These are phyloP conservation scores for Serinus canaria DNA, from an alignment of 2,113 vertebrate genomes.

Conservation along the genomic window DNA sequence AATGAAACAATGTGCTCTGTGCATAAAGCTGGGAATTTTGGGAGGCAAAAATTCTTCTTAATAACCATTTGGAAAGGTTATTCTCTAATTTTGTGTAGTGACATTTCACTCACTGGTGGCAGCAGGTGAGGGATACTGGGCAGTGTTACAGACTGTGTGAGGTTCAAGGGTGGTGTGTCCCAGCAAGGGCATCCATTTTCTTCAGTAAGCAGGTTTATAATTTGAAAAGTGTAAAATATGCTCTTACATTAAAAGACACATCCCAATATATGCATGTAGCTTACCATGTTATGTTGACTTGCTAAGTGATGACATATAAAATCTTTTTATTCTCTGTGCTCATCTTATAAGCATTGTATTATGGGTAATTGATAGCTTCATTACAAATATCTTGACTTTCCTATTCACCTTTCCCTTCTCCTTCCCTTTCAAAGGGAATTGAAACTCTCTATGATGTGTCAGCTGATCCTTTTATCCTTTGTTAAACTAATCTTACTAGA, in stretches of 20 bases:
- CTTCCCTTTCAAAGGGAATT: neutral
- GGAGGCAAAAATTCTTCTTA: neutral
- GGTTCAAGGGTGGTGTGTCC: neutral
- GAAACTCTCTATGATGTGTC: neutral
- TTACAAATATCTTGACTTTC: neutral
- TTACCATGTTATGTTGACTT: neutral
- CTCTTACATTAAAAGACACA: neutral
- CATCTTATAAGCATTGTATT: neutral
- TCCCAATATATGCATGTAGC: no score
- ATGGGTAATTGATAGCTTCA: neutral
- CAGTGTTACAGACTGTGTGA: fast-evolving
- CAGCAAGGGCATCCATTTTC: neutral
- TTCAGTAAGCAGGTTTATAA: neutral
- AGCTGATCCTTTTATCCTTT: neutral
- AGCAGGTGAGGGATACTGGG: neutral
- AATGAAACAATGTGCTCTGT: neutral
- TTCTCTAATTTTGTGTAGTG: neutral
- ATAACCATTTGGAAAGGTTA: fast-evolving
- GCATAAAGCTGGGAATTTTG: neutral
- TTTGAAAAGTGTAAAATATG: neutral
- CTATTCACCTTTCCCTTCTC: neutral
- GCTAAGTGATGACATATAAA: neutral
- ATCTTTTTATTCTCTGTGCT: neutral
- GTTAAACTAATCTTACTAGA: neutral
- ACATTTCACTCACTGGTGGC: neutral